A percentile compares a stretch with the other conserved stretches of the same genome.
phyloP scores from a whole-genome alignment of 2,113 vertebrate genomes.

The Ptychochromis oligacanthus region DNA sequence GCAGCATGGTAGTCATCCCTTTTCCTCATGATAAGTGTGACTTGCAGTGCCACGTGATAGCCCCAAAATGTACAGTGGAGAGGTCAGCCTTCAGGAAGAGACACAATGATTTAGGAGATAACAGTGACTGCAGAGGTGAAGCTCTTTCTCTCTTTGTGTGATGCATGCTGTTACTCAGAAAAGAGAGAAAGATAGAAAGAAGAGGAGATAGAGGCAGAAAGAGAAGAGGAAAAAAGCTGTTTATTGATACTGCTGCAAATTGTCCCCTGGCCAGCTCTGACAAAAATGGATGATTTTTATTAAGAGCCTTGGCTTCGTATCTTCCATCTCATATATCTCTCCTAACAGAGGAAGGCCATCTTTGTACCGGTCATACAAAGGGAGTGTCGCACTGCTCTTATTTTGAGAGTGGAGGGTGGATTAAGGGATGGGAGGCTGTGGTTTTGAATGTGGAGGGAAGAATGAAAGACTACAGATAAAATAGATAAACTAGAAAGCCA shows the following conservation, averaged over 20 bases:
- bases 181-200: conserved; percentile 38
- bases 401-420: conserved; percentile 17
- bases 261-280: conserved; percentile 70
- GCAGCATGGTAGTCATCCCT: conserved; percentile 69
- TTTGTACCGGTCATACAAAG: conserved; percentile 41
- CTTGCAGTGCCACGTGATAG: conserved; percentile 65
- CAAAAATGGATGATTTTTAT: conserved; percentile 83
- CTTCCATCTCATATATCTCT: conserved; percentile 75
- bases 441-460: conserved; percentile 27
- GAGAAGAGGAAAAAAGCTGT: background rate
- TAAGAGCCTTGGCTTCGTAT: conserved; percentile 77
- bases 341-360: conserved; percentile 72
- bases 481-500: background rate
- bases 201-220: conserved; percentile 37
- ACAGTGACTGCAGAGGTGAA: conserved; percentile 53
- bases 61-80: conserved; percentile 61
- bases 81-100: conserved; percentile 63
- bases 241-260: conserved; percentile 76
- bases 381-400: conserved; percentile 42
- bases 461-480: background rate
- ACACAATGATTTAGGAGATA: conserved; percentile 67
- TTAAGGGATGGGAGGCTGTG: background rate
- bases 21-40: conserved; percentile 70
- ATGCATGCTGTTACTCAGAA: conserved; percentile 48
- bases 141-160: conserved; percentile 36